Conservation (phyloP, 2,797 vertebrate species). For the Neopelma chrysocephalum region DNA sequence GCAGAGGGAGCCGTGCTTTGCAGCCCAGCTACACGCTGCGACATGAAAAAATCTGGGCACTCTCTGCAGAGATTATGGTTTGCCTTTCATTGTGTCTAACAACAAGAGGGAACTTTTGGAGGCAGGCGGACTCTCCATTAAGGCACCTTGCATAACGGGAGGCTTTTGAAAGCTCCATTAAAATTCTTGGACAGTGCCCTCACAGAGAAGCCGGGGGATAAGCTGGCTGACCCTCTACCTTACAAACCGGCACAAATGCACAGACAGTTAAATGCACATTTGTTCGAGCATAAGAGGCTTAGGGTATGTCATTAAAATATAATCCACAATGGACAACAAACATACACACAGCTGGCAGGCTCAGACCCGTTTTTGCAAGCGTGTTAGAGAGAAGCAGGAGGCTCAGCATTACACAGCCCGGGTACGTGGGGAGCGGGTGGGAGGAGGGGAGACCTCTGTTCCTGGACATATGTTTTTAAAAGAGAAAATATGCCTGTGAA, state of each 20-base stretch:
- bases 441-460: not conserved
- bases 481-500: slow-evolving; percentile 16
- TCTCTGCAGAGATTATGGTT: not conserved
- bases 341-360: slow-evolving; percentile 18
- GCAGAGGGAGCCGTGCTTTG: not conserved
- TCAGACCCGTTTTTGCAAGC: not conserved
- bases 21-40: not conserved
- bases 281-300: slow-evolving; percentile 37
- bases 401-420: not conserved
- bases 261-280: slow-evolving; percentile 25
- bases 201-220: not conserved
- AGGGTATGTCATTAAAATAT: slow-evolving; percentile 48
- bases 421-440: not conserved
- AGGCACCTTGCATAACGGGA: not conserved
- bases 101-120: slow-evolving; percentile 1
- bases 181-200: slow-evolving; percentile 20
- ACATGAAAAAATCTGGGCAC: not conserved
- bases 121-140: not conserved
- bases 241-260: not conserved
- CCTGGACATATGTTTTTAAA: not conserved
- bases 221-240: slow-evolving; percentile 17
- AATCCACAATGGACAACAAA: not conserved
- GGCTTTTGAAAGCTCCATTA: slow-evolving; percentile 38
- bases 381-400: not conserved
- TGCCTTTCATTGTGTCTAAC: not conserved